Conservation (phyloP, 1,140 invertebrate genomes). For the Pararge aegeria region DNA sequence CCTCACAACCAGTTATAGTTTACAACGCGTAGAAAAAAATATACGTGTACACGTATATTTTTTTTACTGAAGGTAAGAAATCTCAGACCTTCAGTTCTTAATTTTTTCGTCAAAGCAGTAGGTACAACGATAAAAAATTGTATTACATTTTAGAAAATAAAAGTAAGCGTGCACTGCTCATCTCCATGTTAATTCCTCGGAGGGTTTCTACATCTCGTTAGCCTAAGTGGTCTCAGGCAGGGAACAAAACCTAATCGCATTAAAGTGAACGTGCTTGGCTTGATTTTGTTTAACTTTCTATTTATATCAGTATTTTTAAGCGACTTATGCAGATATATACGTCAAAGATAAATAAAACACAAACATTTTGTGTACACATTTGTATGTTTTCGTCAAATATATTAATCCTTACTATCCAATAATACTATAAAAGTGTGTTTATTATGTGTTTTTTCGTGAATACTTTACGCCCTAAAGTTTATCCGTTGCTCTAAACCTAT, state of each 20-base stretch:
- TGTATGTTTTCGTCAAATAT: too few species aligned
- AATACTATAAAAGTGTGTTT: too few species aligned
- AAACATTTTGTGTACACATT: too few species aligned
- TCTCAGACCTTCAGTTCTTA: too few species aligned
- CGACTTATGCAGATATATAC: not conserved
- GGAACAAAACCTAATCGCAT: conserved; percentile 60
- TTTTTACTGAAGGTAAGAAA: too few species aligned
- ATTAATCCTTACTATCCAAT: too few species aligned
- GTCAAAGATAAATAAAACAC: not conserved
- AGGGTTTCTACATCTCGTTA: conserved; percentile 54
- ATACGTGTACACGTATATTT: too few species aligned
- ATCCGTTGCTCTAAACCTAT: too few species aligned
- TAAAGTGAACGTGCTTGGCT: conserved; percentile 38
- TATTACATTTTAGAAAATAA: conserved; percentile 10
- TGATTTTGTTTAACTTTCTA: conserved; percentile 33
- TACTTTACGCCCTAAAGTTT: too few species aligned
- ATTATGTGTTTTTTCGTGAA: too few species aligned
- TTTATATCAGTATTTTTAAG: conserved; percentile 5
- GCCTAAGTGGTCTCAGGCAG: conserved; percentile 51
- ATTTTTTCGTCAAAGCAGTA: not conserved
- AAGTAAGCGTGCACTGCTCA: conserved; percentile 26
- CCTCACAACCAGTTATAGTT: too few species aligned
- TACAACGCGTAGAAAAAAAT: too few species aligned
- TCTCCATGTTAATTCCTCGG: conserved; percentile 48
- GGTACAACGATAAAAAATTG: not conserved